These are phyloP conservation scores for Phyllotreta striolata DNA, from an alignment of 2,888 invertebrate genomes.

Conservation along the genomic window DNA sequence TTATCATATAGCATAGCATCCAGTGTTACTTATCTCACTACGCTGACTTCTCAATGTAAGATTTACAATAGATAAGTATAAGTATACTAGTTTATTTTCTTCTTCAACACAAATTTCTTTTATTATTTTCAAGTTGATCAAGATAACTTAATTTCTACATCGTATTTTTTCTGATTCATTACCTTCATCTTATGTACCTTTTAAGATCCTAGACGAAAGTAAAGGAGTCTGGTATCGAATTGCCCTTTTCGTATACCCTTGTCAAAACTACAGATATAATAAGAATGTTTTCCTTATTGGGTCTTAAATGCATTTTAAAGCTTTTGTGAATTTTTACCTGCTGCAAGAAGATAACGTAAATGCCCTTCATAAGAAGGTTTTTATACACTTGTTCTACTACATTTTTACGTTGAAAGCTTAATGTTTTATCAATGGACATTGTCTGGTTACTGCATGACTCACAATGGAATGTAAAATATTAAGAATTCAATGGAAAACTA, in stretches of 20 bases:
- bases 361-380: constrained; percentile 12
- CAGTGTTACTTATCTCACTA: too few relatives aligned
- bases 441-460: constrained; percentile 1
- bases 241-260: constrained; percentile 36
- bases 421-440: constrained; percentile 28
- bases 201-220: constrained; percentile 8
- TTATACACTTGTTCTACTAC: constrained; percentile 36
- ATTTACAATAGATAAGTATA: too few relatives aligned
- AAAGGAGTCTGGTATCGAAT: constrained; percentile 22
- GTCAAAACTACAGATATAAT: constrained; percentile 37
- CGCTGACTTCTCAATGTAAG: too few relatives aligned
- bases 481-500: too few relatives aligned
- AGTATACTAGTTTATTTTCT: too few relatives aligned
- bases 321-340: constrained; percentile 40
- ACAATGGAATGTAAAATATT: background rate
- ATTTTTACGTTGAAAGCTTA: constrained; percentile 31
- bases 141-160: too few relatives aligned
- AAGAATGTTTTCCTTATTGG: constrained; percentile 35
- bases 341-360: constrained; percentile 35
- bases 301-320: constrained; percentile 36
- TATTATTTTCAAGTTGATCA: too few relatives aligned
- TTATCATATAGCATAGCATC: too few relatives aligned
- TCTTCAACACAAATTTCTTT: too few relatives aligned
- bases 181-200: background rate
- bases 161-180: too few relatives aligned